Evolutionary conservation across 2,113 vertebrate genomes (phyloP).

Genomic region (Python bivittatus): DNA sequence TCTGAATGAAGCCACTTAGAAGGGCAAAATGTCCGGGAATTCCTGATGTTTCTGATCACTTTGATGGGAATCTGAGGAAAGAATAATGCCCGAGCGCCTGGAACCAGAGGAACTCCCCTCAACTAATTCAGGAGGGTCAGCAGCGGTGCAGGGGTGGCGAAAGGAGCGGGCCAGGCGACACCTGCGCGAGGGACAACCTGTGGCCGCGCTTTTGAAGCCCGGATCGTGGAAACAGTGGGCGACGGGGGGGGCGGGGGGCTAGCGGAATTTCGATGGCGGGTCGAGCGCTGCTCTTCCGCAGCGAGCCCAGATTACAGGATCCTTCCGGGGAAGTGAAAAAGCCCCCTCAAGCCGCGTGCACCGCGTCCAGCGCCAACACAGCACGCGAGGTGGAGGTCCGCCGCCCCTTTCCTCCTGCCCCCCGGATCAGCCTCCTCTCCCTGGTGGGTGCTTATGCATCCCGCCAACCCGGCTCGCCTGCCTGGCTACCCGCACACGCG

Average conservation of each 20-base stretch:
- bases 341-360: neutral
- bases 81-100: neutral
- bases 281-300: neutral
- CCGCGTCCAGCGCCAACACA: neutral
- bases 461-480: neutral
- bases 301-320: neutral
- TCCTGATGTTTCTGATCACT: neutral
- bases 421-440: neutral
- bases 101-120: neutral
- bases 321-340: neutral
- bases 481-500: neutral
- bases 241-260: no score
- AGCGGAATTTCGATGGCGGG: neutral
- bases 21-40: neutral
- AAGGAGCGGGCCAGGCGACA: no score
- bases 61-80: neutral
- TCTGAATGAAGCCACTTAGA: neutral
- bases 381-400: neutral
- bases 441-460: neutral
- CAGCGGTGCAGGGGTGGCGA: rapidly evolving
- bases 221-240: neutral
- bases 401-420: neutral
- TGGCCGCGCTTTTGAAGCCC: neutral
- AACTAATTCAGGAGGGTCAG: neutral
- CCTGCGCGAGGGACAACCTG: neutral